These are phyloP conservation scores for Euzophera pinguis DNA, from an alignment of 2,888 invertebrate species.

Conservation along the genomic window DNA sequence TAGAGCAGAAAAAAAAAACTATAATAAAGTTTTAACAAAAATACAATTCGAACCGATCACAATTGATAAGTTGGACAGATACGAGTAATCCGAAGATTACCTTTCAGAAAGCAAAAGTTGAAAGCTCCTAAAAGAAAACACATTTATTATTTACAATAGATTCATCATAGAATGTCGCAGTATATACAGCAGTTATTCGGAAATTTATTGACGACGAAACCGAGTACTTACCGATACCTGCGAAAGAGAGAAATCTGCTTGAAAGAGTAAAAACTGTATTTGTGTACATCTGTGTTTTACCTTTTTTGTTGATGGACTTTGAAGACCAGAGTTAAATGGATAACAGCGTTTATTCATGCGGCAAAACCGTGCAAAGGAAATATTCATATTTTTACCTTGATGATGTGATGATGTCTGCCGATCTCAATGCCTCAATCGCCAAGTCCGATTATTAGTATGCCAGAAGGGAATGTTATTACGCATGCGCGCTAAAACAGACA, in stretches of 20 bases:
- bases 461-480: slow-evolving; percentile 80
- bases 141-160: slow-evolving; percentile 40
- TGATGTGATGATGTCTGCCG: slow-evolving; percentile 42
- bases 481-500: slow-evolving; percentile 80
- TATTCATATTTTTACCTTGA: slow-evolving; percentile 56
- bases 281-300: slow-evolving; percentile 36
- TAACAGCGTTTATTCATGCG: slow-evolving; percentile 41
- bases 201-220: slow-evolving; percentile 28
- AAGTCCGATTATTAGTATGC: slow-evolving; percentile 76
- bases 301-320: slow-evolving; percentile 35
- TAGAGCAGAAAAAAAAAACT: too few species aligned
- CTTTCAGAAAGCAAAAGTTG: slow-evolving; percentile 30
- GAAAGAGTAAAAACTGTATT: slow-evolving; percentile 14
- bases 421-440: slow-evolving; percentile 56
- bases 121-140: slow-evolving; percentile 40
- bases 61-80: neutral
- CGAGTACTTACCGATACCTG: slow-evolving; percentile 33
- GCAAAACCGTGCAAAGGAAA: slow-evolving; percentile 34
- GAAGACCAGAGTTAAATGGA: slow-evolving; percentile 25
- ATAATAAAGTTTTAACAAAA: neutral
- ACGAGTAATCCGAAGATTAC: slow-evolving; percentile 10
- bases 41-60: neutral
- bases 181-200: slow-evolving; percentile 66
- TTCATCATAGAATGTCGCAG: slow-evolving; percentile 35
- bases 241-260: slow-evolving; percentile 10